Evolutionary conservation across 1,140 invertebrate species (phyloP).

Genomic region (Aphidius ervi): DNA sequence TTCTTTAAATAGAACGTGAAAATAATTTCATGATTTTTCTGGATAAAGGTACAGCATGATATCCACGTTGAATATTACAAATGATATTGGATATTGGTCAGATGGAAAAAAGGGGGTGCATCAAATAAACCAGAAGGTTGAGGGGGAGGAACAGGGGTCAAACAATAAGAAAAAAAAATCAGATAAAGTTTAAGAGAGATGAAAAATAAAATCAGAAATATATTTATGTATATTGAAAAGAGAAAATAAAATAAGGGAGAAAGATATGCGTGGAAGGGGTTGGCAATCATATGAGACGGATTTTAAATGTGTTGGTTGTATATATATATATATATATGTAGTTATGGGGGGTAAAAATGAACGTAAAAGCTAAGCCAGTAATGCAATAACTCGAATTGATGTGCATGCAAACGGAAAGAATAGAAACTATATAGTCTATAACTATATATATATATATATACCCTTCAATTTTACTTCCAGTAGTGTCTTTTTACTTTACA

Average conservation of each 20-base stretch:
- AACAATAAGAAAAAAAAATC: background rate
- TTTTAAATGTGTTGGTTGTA: no score
- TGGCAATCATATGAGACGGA: no score
- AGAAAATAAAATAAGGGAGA: background rate
- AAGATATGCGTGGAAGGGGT: background rate
- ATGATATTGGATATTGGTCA: slow-evolving; percentile 41
- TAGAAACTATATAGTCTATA: slow-evolving; percentile 28
- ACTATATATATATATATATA: slow-evolving; percentile 16
- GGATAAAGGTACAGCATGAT: no score
- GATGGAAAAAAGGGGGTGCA: slow-evolving; percentile 8
- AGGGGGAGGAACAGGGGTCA: background rate
- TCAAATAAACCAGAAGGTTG: background rate
- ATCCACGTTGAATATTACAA: background rate
- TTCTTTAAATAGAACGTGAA: no score
- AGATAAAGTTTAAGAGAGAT: slow-evolving; percentile 3
- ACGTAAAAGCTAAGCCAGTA: slow-evolving; percentile 49
- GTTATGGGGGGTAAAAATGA: slow-evolving; percentile 36
- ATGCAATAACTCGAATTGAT: slow-evolving; percentile 52
- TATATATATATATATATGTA: slow-evolving; percentile 15
- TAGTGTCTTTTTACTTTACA: no score
- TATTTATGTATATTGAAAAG: background rate
- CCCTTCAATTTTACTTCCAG: background rate
- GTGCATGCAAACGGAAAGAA: slow-evolving; percentile 47
- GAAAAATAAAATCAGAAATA: background rate
- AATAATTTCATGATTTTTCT: no score